Evolutionary conservation across 2,113 vertebrate genomes (phyloP).

Genomic region (Eulemur rufifrons): DNA sequence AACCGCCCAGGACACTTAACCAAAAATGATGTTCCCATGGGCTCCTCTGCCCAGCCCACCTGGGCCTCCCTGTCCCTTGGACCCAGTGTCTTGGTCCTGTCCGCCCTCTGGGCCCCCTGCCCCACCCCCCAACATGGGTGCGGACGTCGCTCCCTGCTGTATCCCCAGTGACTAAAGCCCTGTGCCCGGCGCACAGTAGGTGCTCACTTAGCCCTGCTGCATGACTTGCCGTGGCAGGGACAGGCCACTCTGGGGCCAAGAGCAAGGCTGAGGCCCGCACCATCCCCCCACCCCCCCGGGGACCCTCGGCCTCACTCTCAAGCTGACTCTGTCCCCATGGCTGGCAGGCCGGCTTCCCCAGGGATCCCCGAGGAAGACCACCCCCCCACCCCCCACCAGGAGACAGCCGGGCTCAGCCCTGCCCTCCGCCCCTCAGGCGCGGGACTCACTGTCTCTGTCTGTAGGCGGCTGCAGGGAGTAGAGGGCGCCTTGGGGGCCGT

Average conservation of each 20-base stretch:
- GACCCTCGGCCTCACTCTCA: accelerated
- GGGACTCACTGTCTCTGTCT: slow-evolving; percentile 86
- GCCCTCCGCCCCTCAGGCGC: accelerated
- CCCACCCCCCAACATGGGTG: accelerated
- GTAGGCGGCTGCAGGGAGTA: slow-evolving; percentile 87
- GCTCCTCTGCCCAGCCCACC: neutral
- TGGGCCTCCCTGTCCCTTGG: neutral
- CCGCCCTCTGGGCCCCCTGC: neutral
- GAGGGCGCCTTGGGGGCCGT: slow-evolving; percentile 87
- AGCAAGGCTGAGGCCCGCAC: neutral
- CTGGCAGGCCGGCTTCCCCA: neutral
- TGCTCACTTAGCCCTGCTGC: neutral
- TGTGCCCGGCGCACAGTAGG: neutral
- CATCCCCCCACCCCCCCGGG: accelerated
- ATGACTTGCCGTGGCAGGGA: neutral
- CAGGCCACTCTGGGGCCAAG: neutral
- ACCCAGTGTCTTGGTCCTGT: neutral
- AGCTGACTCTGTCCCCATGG: accelerated
- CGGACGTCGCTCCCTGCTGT: accelerated
- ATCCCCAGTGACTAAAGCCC: neutral
- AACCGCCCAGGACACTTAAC: neutral
- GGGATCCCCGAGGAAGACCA: neutral
- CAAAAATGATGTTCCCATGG: too few relatives aligned
- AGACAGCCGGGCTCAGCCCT: accelerated
- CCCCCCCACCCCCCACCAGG: neutral